Evolutionary conservation across 2,888 invertebrate species (phyloP), one percentile per base, ranked within the genome.

Genomic region (Scrobipalpa costella): DNA sequence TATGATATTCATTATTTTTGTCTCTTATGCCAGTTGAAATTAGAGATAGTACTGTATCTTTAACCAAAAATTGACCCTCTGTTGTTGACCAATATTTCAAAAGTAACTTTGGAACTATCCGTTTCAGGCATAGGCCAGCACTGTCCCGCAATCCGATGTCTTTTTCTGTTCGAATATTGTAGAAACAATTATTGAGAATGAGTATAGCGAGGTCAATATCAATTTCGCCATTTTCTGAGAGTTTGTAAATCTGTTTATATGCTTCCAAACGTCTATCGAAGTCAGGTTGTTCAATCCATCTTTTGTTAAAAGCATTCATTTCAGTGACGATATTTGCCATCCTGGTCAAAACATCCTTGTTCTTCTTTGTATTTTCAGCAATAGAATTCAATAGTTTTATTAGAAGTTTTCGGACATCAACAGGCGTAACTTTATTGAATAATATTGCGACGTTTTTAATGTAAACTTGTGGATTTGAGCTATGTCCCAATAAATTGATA

Each of bases 251-350:
- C 71, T 92, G 86, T 72, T 94, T 94, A 72, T 97, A 97, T 0
- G 96, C 96, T 62, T 95, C 94, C 21, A 98, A 90, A 71, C 99
- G 93, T 72, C 93, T 93, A 66, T 96, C 94, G 74, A 96, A 98
- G 86, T 99, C 98, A 0, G 98, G 98, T 79, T 99, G 98, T 73
- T 98, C 98, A n/a, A 98, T 93, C 94, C 96, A 96, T 68, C 95
- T 94, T 55, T 93, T 93, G 84, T 98, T 96, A 93, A 95, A 98
- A 0, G 98, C 95, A 85, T 99, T 99, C 72, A 98, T 92, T 80
- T 95, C 93, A 6, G 81, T 79, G 2, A 96, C 84, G 13, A 95
- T 76, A 13, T 90, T 81, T 0, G 93, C 90, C 62, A 93, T 90
- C 62, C 92, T 88, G 52, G 90, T 89, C 59, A 94, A 75, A 44